phyloP scores from a whole-genome alignment of 2,113 vertebrate species.

The Podocnemis expansa region DNA sequence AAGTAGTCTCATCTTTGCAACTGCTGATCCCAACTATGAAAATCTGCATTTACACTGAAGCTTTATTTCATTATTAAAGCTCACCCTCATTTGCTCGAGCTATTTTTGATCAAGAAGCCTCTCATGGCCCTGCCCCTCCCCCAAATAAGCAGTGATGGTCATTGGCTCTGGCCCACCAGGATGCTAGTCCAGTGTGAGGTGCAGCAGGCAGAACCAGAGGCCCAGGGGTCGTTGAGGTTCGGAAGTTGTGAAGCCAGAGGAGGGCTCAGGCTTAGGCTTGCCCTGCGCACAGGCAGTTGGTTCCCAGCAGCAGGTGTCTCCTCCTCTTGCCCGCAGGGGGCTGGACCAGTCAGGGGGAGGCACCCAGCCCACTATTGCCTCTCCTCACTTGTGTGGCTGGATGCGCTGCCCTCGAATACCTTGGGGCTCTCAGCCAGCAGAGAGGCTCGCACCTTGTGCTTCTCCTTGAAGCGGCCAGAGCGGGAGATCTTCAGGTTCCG shows the following conservation, averaged over 20 bases:
- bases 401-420: slow-evolving; percentile 75
- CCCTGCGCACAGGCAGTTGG: not conserved
- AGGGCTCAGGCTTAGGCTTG: not conserved
- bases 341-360: no score
- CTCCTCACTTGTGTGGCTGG: slow-evolving; percentile 7
- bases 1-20: not conserved
- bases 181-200: slow-evolving; percentile 16
- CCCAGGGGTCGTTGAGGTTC: not conserved
- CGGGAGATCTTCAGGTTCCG: slow-evolving; percentile 91
- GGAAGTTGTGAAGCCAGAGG: not conserved
- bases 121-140: not conserved
- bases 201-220: not conserved
- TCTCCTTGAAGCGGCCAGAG: slow-evolving; percentile 93
- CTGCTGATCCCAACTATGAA: not conserved
- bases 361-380: slow-evolving; percentile 40
- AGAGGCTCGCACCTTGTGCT: slow-evolving; percentile 82
- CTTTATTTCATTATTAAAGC: not conserved
- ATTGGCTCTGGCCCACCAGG: not conserved
- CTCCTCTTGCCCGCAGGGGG: not conserved
- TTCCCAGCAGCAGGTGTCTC: not conserved
- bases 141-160: not conserved
- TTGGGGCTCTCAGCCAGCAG: slow-evolving; percentile 80
- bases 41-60: not conserved
- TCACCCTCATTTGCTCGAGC: not conserved
- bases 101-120: not conserved